phyloP scores from a whole-genome alignment of 1,140 invertebrate genomes.

The Coptotermes formosanus region DNA sequence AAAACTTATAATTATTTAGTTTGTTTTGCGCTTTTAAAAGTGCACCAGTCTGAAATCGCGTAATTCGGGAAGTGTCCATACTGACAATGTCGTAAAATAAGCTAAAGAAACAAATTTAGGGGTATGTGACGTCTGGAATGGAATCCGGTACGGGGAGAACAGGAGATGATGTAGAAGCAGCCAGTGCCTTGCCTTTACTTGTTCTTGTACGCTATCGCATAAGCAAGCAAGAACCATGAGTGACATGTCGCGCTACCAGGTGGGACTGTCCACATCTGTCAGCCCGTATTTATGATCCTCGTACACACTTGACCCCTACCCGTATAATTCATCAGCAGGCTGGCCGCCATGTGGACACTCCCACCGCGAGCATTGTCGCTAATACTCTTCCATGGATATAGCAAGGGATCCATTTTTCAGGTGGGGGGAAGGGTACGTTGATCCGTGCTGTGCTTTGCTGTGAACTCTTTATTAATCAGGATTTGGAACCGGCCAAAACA shows the following conservation, averaged over 20 bases:
- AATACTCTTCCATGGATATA: neutral
- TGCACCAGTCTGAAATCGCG: no score
- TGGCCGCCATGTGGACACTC: neutral
- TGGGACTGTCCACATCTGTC: neutral
- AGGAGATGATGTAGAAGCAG: no score
- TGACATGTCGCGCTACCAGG: neutral
- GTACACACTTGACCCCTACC: neutral
- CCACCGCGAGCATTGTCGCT: neutral
- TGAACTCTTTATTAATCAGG: conserved; percentile 7
- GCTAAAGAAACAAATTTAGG: no score
- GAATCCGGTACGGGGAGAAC: no score
- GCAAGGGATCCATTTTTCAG: neutral
- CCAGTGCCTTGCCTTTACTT: no score
- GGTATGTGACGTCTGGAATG: no score
- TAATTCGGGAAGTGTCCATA: no score
- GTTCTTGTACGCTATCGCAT: no score
- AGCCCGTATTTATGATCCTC: neutral
- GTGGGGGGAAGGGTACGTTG: neutral
- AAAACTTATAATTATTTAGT: no score
- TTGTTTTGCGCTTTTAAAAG: no score
- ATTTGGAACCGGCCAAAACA: neutral
- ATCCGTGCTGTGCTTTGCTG: neutral
- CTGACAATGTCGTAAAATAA: no score
- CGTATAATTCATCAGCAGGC: neutral
- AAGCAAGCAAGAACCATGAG: neutral